A percentile compares a stretch with the other conserved stretches of the same genome.
phyloP scores from a whole-genome alignment of 2,797 vertebrate species.

The Lutjanus argentimaculatus region DNA sequence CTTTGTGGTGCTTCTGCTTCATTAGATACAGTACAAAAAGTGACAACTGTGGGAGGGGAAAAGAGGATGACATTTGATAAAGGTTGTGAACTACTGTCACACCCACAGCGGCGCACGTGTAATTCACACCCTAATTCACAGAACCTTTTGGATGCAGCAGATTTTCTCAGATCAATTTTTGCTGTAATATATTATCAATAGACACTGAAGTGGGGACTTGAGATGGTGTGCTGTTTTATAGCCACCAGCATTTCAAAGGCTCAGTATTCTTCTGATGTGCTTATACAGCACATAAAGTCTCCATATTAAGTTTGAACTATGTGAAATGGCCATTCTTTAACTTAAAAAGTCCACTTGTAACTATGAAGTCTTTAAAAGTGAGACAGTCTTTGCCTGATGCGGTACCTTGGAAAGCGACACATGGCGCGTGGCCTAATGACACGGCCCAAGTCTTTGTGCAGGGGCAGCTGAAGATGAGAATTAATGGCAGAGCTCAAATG shows the following conservation, averaged over 20 bases:
- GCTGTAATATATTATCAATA: constrained; percentile 55
- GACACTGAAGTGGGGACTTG: constrained; percentile 22
- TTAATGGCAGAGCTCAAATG: constrained; percentile 60
- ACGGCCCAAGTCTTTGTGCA: constrained; percentile 45
- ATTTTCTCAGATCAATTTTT: constrained; percentile 46
- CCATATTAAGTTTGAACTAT: constrained; percentile 34
- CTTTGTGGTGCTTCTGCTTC: constrained; percentile 51
- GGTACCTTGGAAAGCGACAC: constrained; percentile 27
- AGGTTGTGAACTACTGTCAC: constrained; percentile 54
- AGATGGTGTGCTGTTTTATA: constrained; percentile 19
- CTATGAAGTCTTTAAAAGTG: constrained; percentile 47
- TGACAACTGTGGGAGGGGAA: constrained; percentile 56
- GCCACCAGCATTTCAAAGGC: constrained; percentile 27
- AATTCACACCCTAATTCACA: constrained; percentile 40
- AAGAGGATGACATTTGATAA: constrained; percentile 58
- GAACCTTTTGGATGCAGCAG: constrained; percentile 39
- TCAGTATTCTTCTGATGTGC: constrained; percentile 40
- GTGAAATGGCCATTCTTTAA: constrained; percentile 43
- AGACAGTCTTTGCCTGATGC: constrained; percentile 16
- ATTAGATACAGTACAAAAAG: constrained; percentile 62
- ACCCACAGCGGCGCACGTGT: constrained; percentile 11
- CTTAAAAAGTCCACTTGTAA: constrained; percentile 48
- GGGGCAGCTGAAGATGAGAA: constrained; percentile 60
- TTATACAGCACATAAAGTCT: constrained; percentile 35
- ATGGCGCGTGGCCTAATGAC: constrained; percentile 50